Evolutionary conservation across 2,113 vertebrate genomes (phyloP).

Genomic region (Stigmatopora argus): DNA sequence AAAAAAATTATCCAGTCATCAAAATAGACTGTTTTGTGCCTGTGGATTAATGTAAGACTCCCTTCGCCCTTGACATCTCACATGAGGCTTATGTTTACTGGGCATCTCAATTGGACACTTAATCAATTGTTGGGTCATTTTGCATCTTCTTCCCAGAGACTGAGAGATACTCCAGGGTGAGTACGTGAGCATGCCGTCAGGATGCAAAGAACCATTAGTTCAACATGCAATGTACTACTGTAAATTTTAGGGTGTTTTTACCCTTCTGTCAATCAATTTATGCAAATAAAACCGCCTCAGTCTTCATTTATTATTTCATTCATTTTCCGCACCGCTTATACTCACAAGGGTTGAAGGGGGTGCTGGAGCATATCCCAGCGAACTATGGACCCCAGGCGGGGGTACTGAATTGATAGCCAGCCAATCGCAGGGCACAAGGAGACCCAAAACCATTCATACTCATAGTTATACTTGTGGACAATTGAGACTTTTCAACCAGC

Average conservation of each 20-base stretch:
- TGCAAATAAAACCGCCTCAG: not conserved
- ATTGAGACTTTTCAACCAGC: no score
- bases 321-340: no score
- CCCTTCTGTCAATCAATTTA: not conserved
- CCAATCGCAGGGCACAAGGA: no score
- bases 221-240: not conserved
- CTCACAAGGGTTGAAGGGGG: no score
- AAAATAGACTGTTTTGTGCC: not conserved
- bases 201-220: not conserved
- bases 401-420: no score
- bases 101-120: slow-evolving; percentile 42
- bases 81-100: slow-evolving; percentile 38
- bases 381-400: no score
- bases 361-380: no score
- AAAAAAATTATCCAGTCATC: slow-evolving; percentile 8
- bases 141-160: slow-evolving; percentile 28
- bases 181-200: slow-evolving; percentile 1
- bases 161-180: slow-evolving; percentile 18
- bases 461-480: no score
- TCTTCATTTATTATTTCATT: not conserved
- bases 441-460: no score
- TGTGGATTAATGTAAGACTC: slow-evolving; percentile 2
- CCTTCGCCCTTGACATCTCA: slow-evolving; percentile 34
- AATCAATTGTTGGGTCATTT: slow-evolving; percentile 48
- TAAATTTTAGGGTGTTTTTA: not conserved